phyloP scores from a whole-genome alignment of 1,140 invertebrate genomes.

The Epicauta chinensis region DNA sequence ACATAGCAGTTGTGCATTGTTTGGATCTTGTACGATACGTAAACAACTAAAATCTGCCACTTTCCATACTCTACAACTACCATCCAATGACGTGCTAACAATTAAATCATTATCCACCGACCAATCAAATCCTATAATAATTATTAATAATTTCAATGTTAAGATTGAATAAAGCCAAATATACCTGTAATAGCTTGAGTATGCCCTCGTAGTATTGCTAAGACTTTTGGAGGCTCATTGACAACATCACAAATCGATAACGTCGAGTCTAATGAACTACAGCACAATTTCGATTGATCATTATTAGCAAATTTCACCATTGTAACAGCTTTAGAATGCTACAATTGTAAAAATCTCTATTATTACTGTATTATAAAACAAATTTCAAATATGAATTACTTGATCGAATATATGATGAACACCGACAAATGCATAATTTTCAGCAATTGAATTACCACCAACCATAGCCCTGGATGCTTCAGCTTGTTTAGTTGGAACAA shows the following conservation, averaged over 20 bases:
- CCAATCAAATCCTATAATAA: conserved; percentile 67
- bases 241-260: conserved; percentile 78
- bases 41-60: conserved; percentile 53
- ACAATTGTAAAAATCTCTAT: conserved; percentile 31
- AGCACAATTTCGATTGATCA: conserved; percentile 72
- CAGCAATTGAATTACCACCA: conserved; percentile 61
- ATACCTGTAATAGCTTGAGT: conserved; percentile 67
- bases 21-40: conserved; percentile 57
- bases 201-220: conserved; percentile 69
- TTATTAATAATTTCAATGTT: neutral
- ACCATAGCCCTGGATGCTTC: conserved; percentile 51
- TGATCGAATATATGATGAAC: conserved; percentile 85
- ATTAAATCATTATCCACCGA: conserved; percentile 80
- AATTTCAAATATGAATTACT: conserved; percentile 37
- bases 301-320: conserved; percentile 85
- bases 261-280: conserved; percentile 72
- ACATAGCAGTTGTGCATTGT: conserved; percentile 58
- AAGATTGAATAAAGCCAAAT: conserved; percentile 1
- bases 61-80: conserved; percentile 71
- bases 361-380: neutral
- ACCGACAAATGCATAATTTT: conserved; percentile 79
- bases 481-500: conserved; percentile 44
- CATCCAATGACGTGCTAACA: conserved; percentile 70
- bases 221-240: conserved; percentile 60
- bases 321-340: conserved; percentile 71